Evolutionary conservation across 2,888 invertebrate species (phyloP).

Genomic region (Patella depressa): DNA sequence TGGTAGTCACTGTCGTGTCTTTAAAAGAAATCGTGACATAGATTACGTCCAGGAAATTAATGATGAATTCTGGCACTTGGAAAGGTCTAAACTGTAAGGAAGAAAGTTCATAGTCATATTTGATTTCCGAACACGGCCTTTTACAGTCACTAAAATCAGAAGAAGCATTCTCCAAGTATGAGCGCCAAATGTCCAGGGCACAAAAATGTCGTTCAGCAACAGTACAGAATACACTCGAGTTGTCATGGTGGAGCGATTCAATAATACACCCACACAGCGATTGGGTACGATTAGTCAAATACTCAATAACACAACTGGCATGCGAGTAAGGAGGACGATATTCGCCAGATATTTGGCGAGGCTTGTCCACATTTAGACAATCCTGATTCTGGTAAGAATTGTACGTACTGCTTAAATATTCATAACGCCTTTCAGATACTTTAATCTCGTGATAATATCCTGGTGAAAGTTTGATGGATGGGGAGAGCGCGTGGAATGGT

Average conservation of each 20-base stretch:
- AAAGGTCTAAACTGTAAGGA: neutral
- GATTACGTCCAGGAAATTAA: too few relatives aligned
- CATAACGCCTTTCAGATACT: neutral
- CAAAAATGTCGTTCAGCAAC: neutral
- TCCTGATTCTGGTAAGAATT: constrained; percentile 5
- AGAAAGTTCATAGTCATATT: neutral
- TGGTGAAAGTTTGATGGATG: neutral
- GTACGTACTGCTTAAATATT: neutral
- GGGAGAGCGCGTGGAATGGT: neutral
- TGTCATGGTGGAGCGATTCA: neutral
- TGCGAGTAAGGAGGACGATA: neutral
- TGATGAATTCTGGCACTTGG: neutral
- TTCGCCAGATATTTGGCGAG: neutral
- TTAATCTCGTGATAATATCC: neutral
- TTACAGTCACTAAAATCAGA: neutral
- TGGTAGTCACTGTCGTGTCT: neutral
- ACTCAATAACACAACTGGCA: neutral
- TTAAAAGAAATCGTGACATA: neutral
- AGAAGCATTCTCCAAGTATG: neutral
- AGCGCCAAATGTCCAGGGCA: neutral
- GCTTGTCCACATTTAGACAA: neutral
- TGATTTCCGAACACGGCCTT: neutral
- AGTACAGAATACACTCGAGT: neutral
- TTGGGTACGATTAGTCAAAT: neutral
- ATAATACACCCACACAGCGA: neutral